Conservation (phyloP, 1,140 invertebrate genomes). For the Contarinia nasturtii region DNA sequence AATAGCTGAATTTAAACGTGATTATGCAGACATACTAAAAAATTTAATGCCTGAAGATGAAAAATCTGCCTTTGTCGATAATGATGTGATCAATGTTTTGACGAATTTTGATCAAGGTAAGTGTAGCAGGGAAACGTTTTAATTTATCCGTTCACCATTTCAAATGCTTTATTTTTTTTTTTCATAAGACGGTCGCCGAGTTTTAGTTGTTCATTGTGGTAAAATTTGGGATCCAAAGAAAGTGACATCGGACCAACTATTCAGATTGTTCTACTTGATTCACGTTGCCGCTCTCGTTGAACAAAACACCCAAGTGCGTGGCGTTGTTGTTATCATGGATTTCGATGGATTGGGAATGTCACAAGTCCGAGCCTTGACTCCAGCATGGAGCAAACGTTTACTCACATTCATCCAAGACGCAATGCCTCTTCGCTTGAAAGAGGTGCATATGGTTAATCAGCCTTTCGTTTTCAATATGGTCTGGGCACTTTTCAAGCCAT, state of each 20-base stretch:
- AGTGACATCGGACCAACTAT: conserved; percentile 49
- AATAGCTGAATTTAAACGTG: conserved; percentile 49
- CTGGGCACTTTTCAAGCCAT: conserved; percentile 73
- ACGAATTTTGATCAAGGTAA: conserved; percentile 42
- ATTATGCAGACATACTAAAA: conserved; percentile 38
- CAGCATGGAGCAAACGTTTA: conserved; percentile 49
- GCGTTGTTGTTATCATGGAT: conserved; percentile 61
- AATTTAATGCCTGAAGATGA: conserved; percentile 44
- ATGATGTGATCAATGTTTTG: conserved; percentile 54
- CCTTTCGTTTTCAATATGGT: conserved; percentile 76
- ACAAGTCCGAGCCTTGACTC: conserved; percentile 49
- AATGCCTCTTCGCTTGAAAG: conserved; percentile 72
- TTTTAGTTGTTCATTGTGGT: conserved; percentile 19
- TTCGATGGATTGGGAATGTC: conserved; percentile 53
- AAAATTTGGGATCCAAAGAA: conserved; percentile 49
- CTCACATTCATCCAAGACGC: conserved; percentile 70
- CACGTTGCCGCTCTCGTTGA: conserved; percentile 53
- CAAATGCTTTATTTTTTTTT: too few species aligned
- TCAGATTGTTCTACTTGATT: conserved; percentile 57
- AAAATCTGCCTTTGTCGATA: conserved; percentile 37
- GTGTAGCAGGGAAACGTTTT: too few species aligned
- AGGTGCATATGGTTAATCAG: conserved; percentile 79
- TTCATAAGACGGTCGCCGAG: conserved; percentile 17
- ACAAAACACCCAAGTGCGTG: conserved; percentile 49
- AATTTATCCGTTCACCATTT: too few species aligned